phyloP scores from a whole-genome alignment of 2,888 invertebrate species.

The Gymnosoma rotundatum region DNA sequence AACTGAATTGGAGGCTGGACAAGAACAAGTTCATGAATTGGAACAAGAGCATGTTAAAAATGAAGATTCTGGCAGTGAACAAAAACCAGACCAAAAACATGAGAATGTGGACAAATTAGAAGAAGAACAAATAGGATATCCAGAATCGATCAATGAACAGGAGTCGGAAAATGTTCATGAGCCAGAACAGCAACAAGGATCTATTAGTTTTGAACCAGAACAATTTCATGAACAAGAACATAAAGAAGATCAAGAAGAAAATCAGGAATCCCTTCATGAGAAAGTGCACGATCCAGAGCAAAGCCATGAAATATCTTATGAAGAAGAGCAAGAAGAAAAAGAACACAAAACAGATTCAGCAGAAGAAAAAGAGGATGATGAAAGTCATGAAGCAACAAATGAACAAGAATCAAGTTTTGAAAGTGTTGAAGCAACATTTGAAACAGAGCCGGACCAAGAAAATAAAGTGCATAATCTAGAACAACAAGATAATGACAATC shows the following conservation, averaged over 20 bases:
- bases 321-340: not conserved
- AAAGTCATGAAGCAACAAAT: not conserved
- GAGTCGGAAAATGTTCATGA: not conserved
- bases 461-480: not conserved
- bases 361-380: not conserved
- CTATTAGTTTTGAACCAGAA: not conserved
- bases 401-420: not conserved
- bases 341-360: not conserved
- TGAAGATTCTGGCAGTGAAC: not conserved
- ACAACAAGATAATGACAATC: not conserved
- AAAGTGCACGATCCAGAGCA: not conserved
- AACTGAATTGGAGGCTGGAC: too few species aligned
- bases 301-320: not conserved
- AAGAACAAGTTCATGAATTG: not conserved
- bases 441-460: not conserved
- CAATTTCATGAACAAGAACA: conserved; percentile 3
- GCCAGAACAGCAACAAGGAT: too few species aligned
- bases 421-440: not conserved
- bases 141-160: not conserved
- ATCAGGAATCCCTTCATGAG: not conserved
- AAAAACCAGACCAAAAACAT: not conserved
- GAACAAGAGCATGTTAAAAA: conserved; percentile 5
- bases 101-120: conserved; percentile 1
- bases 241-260: not conserved
- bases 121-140: not conserved